Base-by-base conservation (phyloP, 2,113 vertebrate genomes). In the Electrona antarctica region DNA sequence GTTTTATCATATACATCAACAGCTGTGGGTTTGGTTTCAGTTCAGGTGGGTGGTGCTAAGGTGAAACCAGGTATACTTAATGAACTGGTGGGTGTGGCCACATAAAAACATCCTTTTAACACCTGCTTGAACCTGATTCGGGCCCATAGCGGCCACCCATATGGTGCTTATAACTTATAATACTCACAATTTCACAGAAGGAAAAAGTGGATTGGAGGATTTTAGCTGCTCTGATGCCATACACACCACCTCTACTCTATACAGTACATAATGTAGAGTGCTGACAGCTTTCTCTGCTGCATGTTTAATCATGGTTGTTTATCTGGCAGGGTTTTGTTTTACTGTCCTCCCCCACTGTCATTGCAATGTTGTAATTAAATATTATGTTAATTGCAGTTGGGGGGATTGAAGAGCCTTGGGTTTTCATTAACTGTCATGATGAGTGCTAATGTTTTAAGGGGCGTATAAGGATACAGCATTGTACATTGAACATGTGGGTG, bases 261-360 rank as follows among this genome's bases (percentile, higher is more conserved):
- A 67, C 41, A 70, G 21, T 21, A 21, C 21, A 21, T 21, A 21
- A 21, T 64, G 9, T 65, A 33, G 28, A 71, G 68, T 68, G 59
- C 21, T 57, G 55, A 15, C 29, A 64, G 78, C 73, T 81, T 79
- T 82, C 80, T 83, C 78, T 67, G 57, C 54, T 60, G 63, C 72
- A 62, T 11, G 12, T 15, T 76, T 63, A 83, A 77, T 81, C 78
- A 76, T 65, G 62, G 73, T 77, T 52, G 64, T 84, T 74, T 58
- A 64, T 60, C 72, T 78, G 81, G 76, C 82, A 87, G 71, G 68
- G 64, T 79, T 79, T 77, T 79, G 72, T 85, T 85, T 80, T 74
- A 66, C 75, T 76, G 78, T 85, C 84, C 84, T 83, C 87, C 90
- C 77, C 65, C 84, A 59, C 76, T 73, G 76, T 74, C 75, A 60